These are phyloP conservation scores for Chrysopa pallens DNA, from an alignment of 1,140 invertebrate genomes.

Conservation along the genomic window DNA sequence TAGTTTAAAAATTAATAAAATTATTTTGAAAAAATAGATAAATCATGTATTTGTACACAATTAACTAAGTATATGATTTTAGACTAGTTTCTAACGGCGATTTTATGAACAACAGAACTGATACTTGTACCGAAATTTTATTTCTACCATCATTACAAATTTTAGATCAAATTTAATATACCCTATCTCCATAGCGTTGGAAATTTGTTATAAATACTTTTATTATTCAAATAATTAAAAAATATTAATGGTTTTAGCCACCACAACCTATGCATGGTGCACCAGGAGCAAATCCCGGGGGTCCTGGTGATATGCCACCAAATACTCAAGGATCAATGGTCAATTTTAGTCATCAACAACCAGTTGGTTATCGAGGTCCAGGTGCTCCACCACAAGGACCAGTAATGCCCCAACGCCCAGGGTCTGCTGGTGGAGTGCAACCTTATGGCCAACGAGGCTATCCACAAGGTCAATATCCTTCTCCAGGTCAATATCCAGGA, in stretches of 20 bases:
- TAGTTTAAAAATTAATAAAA: too few species aligned
- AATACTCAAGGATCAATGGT: slow-evolving; percentile 31
- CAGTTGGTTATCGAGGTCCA: slow-evolving; percentile 25
- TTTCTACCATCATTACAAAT: slow-evolving; percentile 28
- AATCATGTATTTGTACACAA: too few species aligned
- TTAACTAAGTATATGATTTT: too few species aligned
- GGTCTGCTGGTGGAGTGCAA: slow-evolving; percentile 23
- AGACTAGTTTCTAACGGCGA: too few species aligned
- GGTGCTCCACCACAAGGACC: slow-evolving; percentile 27
- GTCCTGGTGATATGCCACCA: slow-evolving; percentile 25
- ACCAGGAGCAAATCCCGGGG: slow-evolving; percentile 18
- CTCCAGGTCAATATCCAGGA: slow-evolving; percentile 25
- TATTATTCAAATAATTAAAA: slow-evolving; percentile 1
- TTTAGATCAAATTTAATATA: slow-evolving; percentile 9
- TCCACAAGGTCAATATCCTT: slow-evolving; percentile 32
- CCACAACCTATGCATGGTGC: slow-evolving; percentile 14
- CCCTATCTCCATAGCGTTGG: slow-evolving; percentile 3
- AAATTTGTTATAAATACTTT: not conserved
- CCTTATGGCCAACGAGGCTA: slow-evolving; percentile 33
- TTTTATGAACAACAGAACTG: too few species aligned
- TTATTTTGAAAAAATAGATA: too few species aligned
- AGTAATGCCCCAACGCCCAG: slow-evolving; percentile 18
- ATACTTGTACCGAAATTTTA: slow-evolving; percentile 1
- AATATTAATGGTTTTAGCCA: slow-evolving; percentile 6
- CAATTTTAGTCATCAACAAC: slow-evolving; percentile 31